Conservation (phyloP, 2,888 invertebrate species). For the Drosophila histrio region DNA sequence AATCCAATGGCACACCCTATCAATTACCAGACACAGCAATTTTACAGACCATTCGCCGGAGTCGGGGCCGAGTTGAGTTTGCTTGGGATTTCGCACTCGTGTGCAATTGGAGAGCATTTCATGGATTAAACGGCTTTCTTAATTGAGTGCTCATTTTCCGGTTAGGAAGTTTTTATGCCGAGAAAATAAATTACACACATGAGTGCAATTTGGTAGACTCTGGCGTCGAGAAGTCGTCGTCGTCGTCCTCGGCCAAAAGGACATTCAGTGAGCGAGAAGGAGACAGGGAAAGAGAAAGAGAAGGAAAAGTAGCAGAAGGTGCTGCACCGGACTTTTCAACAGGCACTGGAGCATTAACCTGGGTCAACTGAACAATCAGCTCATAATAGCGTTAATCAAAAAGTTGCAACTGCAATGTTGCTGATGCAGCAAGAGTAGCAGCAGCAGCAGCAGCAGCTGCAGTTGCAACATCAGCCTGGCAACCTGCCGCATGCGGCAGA, state of each 20-base stretch:
- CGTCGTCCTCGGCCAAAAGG: constrained; percentile 25
- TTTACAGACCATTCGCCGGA: constrained; percentile 43
- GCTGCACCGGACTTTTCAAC: not conserved
- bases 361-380: constrained; percentile 76
- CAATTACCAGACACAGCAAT: constrained; percentile 60
- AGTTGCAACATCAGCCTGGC: constrained; percentile 25
- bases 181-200: constrained; percentile 80
- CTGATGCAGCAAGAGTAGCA: constrained; percentile 22
- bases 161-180: constrained; percentile 80
- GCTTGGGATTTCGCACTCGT: constrained; percentile 22
- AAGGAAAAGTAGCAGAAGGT: constrained; percentile 1
- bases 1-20: constrained; percentile 70
- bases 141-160: constrained; percentile 80
- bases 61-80: not conserved
- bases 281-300: not conserved
- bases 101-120: constrained; percentile 59
- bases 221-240: constrained; percentile 11
- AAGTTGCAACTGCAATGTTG: constrained; percentile 54
- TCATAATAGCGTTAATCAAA: constrained; percentile 80
- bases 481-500: constrained; percentile 41
- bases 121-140: constrained; percentile 76
- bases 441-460: constrained; percentile 11
- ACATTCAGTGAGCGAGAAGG: constrained; percentile 18
- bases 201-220: constrained; percentile 71
- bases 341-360: constrained; percentile 65